phyloP scores from a whole-genome alignment of 2,797 vertebrate genomes.

The Orestias chungarensis region DNA sequence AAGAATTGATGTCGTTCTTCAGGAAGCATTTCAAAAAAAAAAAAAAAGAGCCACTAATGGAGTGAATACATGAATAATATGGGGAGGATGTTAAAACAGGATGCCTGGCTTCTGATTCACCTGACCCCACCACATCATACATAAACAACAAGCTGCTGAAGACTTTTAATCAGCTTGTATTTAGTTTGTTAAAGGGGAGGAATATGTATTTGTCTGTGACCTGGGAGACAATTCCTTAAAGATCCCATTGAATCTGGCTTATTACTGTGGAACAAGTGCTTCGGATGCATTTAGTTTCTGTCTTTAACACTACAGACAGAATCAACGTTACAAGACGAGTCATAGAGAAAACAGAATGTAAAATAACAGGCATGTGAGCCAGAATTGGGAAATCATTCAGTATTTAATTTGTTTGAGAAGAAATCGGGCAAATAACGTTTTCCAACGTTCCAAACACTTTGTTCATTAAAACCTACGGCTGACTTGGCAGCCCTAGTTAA shows the following conservation, averaged over 20 bases:
- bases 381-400: not conserved
- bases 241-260: not conserved
- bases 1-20: slow-evolving; percentile 16
- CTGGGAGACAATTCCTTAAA: not conserved
- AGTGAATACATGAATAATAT: slow-evolving; percentile 30
- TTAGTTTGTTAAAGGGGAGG: slow-evolving; percentile 1
- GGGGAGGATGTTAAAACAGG: slow-evolving; percentile 16
- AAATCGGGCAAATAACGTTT: not conserved
- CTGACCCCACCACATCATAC: not conserved
- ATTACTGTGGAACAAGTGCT: not conserved
- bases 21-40: too few species aligned
- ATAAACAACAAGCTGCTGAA: not conserved
- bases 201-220: not conserved
- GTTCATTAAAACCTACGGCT: not conserved
- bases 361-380: not conserved
- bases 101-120: not conserved
- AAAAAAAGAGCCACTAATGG: slow-evolving; percentile 10
- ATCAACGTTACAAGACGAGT: not conserved
- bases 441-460: not conserved
- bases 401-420: not conserved
- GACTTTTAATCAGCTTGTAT: slow-evolving; percentile 6
- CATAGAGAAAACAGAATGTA: not conserved
- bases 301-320: not conserved
- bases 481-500: not conserved
- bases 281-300: not conserved